Percentiles rank a stretch among this genome's conserved stretches.
Evolutionary conservation across 2,113 vertebrate species (phyloP).

Genomic region (Lates calcarifer): DNA sequence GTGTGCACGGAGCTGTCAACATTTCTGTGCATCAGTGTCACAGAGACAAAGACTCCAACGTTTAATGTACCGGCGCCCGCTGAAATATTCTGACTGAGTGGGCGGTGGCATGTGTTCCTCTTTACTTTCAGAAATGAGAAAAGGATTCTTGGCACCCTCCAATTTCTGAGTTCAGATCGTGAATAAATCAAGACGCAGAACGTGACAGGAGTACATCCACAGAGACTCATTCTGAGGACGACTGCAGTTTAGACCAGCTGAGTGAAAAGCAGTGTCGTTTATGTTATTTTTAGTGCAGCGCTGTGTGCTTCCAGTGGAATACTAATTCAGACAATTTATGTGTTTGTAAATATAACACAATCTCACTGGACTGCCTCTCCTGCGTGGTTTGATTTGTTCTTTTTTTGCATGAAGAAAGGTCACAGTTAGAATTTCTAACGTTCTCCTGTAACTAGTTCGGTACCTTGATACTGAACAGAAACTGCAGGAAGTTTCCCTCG

Average conservation of each 20-base stretch:
- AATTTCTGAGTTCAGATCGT: conserved; percentile 29
- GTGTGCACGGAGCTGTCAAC: conserved; percentile 15
- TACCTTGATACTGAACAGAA: accelerated
- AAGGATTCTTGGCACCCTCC: background rate
- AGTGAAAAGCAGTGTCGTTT: background rate
- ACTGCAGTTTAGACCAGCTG: background rate
- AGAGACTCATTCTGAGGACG: conserved; percentile 9
- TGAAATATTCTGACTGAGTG: conserved; percentile 21
- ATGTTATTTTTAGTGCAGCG: conserved; percentile 23
- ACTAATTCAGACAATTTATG: conserved; percentile 12
- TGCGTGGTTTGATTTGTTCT: background rate
- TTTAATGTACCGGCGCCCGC: background rate
- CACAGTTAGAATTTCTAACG: background rate
- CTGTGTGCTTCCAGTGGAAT: conserved; percentile 9
- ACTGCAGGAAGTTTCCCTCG: background rate
- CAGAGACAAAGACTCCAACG: background rate
- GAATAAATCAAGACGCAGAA: conserved; percentile 43
- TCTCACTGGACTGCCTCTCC: background rate
- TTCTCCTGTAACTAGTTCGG: background rate
- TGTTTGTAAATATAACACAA: background rate
- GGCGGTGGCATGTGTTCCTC: conserved; percentile 33
- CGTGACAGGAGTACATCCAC: conserved; percentile 13
- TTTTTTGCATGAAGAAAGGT: background rate
- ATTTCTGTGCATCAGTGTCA: conserved; percentile 39
- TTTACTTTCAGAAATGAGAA: conserved; percentile 36